Evolutionary conservation across 1,140 invertebrate species (phyloP).

Genomic region (Drosophila ambigua): DNA sequence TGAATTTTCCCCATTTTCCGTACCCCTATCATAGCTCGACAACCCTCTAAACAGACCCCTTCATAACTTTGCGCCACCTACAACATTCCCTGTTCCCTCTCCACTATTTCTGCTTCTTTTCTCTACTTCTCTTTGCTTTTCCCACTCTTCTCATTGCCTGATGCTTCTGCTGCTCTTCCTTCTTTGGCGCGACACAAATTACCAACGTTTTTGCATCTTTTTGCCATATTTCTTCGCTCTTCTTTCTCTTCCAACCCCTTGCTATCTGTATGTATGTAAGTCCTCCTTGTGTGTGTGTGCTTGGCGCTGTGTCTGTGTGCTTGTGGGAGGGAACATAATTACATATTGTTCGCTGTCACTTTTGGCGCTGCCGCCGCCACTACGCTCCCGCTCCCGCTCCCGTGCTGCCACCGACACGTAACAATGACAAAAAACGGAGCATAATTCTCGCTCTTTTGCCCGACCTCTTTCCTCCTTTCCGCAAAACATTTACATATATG

Average conservation of each 20-base stretch:
- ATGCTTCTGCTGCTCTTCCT: constrained; percentile 29
- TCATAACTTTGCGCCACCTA: neutral
- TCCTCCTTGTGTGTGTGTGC: constrained; percentile 1
- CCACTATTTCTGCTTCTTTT: constrained; percentile 20
- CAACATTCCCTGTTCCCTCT: neutral
- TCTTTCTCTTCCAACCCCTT: neutral
- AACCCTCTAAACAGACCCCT: too few relatives aligned
- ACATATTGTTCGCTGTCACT: constrained; percentile 81
- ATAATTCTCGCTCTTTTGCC: constrained; percentile 20
- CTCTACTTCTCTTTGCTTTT: constrained; percentile 1
- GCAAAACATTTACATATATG: constrained; percentile 3
- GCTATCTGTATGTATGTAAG: neutral
- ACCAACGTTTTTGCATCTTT: constrained; percentile 81
- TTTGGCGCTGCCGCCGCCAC: constrained; percentile 63
- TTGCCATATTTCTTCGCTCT: constrained; percentile 69
- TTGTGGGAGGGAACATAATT: constrained; percentile 68
- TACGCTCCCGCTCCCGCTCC: neutral
- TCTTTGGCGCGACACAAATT: constrained; percentile 77
- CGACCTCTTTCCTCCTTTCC: constrained; percentile 2
- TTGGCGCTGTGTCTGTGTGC: constrained; percentile 17
- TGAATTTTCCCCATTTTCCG: too few relatives aligned
- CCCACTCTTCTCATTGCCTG: constrained; percentile 23
- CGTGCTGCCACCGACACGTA: neutral
- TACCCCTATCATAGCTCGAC: too few relatives aligned
- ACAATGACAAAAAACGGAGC: constrained; percentile 61